Percentiles rank a stretch among this genome's conserved stretches.
These are phyloP conservation scores for Excalfactoria chinensis DNA, from an alignment of 2,113 vertebrate genomes.

Conservation along the genomic window DNA sequence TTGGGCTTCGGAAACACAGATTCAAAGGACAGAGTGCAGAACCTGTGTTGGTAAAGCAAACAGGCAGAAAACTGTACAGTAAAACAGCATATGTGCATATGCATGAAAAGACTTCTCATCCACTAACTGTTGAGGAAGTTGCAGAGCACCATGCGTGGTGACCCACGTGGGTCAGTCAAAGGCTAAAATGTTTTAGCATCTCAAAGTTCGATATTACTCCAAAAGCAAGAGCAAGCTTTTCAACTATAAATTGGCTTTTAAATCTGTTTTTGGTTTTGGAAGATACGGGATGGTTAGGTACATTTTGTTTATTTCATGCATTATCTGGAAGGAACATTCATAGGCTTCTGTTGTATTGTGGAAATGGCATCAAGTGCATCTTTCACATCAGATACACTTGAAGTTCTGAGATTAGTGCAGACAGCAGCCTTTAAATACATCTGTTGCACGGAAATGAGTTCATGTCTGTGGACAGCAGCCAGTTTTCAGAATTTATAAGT, in stretches of 20 bases:
- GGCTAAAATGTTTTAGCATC: background rate
- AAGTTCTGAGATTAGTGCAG: background rate
- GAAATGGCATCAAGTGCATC: background rate
- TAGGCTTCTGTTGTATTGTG: background rate
- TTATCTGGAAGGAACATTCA: background rate
- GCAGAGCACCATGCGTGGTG: background rate
- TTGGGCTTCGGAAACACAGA: background rate
- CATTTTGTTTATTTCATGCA: background rate
- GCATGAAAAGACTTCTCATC: background rate
- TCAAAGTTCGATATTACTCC: background rate
- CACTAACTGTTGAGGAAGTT: background rate
- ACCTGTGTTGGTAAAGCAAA: background rate
- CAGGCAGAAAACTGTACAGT: background rate
- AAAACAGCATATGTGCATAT: accelerated
- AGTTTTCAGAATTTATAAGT: background rate
- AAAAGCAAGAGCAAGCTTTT: background rate
- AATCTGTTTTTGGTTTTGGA: background rate
- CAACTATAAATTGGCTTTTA: background rate
- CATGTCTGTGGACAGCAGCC: background rate
- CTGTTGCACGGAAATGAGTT: background rate
- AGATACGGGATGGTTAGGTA: background rate
- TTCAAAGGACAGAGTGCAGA: background rate
- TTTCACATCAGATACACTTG: background rate
- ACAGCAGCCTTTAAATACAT: background rate
- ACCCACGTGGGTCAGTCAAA: background rate